phyloP scores from a whole-genome alignment of 2,113 vertebrate species.

The Ceratotherium simum region DNA sequence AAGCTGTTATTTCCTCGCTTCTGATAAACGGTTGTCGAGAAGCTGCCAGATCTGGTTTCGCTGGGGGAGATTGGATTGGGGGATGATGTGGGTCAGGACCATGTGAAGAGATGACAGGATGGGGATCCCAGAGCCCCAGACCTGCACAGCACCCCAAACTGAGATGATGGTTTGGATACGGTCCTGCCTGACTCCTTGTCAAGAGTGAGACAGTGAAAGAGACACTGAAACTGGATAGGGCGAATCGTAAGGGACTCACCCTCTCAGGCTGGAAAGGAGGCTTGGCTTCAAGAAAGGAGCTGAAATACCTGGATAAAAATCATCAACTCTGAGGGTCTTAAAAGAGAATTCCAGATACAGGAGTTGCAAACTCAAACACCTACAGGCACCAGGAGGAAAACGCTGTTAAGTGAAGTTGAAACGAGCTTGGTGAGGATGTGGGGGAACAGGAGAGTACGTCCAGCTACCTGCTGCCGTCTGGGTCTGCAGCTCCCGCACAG shows the following conservation, averaged over 20 bases:
- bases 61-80: conserved; percentile 49
- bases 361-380: neutral
- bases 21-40: conserved; percentile 80
- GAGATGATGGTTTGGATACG: neutral
- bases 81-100: neutral
- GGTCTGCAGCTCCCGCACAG: neutral
- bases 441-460: neutral
- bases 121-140: neutral
- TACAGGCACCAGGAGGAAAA: neutral
- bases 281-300: neutral
- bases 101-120: neutral
- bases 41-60: conserved; percentile 69
- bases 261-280: neutral
- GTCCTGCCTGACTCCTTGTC: neutral
- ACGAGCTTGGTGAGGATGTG: neutral
- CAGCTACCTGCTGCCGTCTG: neutral
- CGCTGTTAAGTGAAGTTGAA: neutral
- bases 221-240: neutral
- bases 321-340: neutral
- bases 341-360: neutral
- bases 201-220: neutral
- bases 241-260: neutral
- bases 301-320: neutral
- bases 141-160: neutral
- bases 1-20: conserved; percentile 84